These are phyloP conservation scores for Leptobrachium ailaonicum DNA, from an alignment of 2,113 vertebrate species.

Conservation along the genomic window DNA sequence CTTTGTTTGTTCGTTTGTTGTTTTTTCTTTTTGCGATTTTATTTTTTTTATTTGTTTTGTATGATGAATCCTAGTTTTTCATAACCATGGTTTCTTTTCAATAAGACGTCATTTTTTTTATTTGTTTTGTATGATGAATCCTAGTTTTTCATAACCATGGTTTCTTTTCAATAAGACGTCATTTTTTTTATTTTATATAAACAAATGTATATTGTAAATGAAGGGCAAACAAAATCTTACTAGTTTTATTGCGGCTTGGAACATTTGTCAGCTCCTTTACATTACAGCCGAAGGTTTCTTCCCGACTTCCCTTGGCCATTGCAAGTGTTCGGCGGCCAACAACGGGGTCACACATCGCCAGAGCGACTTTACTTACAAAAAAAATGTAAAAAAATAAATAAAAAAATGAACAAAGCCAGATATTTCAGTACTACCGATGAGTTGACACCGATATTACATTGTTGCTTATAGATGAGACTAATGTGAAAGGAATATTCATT, in stretches of 20 bases:
- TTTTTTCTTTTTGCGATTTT: too few relatives aligned
- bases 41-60: slow-evolving; percentile 45
- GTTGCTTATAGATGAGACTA: slow-evolving; percentile 66
- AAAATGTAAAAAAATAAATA: too few relatives aligned
- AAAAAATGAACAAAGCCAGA: slow-evolving; percentile 54
- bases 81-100: slow-evolving; percentile 63
- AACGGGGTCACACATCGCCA: slow-evolving; percentile 30
- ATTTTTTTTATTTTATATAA: slow-evolving; percentile 60
- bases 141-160: slow-evolving; percentile 62
- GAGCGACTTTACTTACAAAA: slow-evolving; percentile 32
- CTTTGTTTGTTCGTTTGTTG: slow-evolving; percentile 14
- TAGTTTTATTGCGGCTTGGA: slow-evolving; percentile 33
- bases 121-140: slow-evolving; percentile 61
- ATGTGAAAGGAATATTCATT: slow-evolving; percentile 70
- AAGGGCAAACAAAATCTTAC: slow-evolving; percentile 37
- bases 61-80: slow-evolving; percentile 64
- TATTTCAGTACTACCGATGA: slow-evolving; percentile 54
- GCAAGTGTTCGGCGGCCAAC: slow-evolving; percentile 56
- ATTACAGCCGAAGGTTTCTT: slow-evolving; percentile 64
- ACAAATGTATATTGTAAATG: slow-evolving; percentile 56
- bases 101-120: slow-evolving; percentile 54
- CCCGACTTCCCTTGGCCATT: slow-evolving; percentile 62
- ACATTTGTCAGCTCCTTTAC: slow-evolving; percentile 47
- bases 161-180: slow-evolving; percentile 60
- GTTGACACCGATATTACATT: slow-evolving; percentile 51